Evolutionary conservation across 2,113 vertebrate genomes (phyloP), one percentile per base, ranked within the genome.

Genomic region (Phodopus roborovskii): DNA sequence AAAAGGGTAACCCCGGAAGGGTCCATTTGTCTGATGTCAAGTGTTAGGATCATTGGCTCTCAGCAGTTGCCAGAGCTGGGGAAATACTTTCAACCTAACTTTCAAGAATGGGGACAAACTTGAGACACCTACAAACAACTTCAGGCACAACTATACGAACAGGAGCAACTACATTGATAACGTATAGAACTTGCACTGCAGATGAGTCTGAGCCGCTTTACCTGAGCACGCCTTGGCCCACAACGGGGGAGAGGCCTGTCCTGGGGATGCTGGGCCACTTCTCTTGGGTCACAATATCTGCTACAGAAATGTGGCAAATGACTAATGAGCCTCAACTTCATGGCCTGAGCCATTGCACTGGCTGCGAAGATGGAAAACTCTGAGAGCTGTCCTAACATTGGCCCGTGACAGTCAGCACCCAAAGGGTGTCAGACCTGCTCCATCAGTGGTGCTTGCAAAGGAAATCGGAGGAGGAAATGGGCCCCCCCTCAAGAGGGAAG

Each of bases 401-500:
- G 60, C 45, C 28, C 22, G 70, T 0, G 2, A 62, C 36, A 68
- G 66, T 28, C 10, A 48, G 30, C 30, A 70, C 60, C 60, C 48
- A 53, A 16, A 68, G 92, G 39, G n/a, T 19, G 74, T 33, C 1
- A 17, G 86, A 50, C 4, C 24, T 39, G 3, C 8, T 53, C 62
- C 50, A 71, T 13, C 33, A 8, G 19, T 5, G n/a, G 81, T 62
- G 60, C 84, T 48, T 73, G 75, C 77, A 8, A 33, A 36, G 58
- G 56, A 15, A 66, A 50, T n/a, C n/a, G n/a, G 12, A 10, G n/a
- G 84, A 83, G 79, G 39, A 70, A 48, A 12, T 10, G 39, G 16
- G 19, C 58, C 39, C 5, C 4, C 26, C 7, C 33, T n/a, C 0
- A 0, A 36, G n/a, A 70, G 56, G 33, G 45, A 26, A 71, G 39